Base-by-base conservation (phyloP, 2,113 vertebrate genomes). In the Clarias gariepinus region DNA sequence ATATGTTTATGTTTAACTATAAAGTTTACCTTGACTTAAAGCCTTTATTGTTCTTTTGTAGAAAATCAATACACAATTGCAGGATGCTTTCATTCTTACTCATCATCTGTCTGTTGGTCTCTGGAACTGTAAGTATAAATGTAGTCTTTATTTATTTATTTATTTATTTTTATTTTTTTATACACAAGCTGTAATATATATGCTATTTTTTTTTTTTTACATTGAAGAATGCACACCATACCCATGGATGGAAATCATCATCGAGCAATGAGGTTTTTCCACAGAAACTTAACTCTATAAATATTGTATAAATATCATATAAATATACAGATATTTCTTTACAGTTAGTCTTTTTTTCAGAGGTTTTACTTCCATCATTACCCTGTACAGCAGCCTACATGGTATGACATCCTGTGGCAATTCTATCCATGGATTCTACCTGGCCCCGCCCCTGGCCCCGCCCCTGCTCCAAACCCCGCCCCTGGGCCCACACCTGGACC, bases 21-120 rank as follows among this genome's bases (percentile, higher is more conserved):
- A 7, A 77, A n/a, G 9, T 47, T 25, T 52, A 4, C 4, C 33
- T 36, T 73, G 10, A 36, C 18, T 73, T 3, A 9, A 73, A 41
- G 1, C 15, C 30, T 77, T 57, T 30, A 33, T 73, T 88, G 19
- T 86, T 85, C 6, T n/a, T 85, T 19, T 84, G 63, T 53, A 87
- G 85, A 84, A 53, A 61, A 69, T 82, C 63, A 53, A 9, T 21
- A 23, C 60, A 47, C 61, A 55, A 41, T 47, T 30, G 1, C 90
- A 91, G 73, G 85, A 94, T 95, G 92, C 89, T 81, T 60, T 76
- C 85, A 61, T 81, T 90, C 66, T 86, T 93, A 18, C 86, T 94
- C 53, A 2, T 91, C 16, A 52, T 87, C 69, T 86, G 90, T 73
- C 71, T 93, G 57, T 82, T 8, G 60, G 85, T 47, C 21, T 36